Conservation (phyloP, 2,113 vertebrate genomes). For the Pedetes capensis region DNA sequence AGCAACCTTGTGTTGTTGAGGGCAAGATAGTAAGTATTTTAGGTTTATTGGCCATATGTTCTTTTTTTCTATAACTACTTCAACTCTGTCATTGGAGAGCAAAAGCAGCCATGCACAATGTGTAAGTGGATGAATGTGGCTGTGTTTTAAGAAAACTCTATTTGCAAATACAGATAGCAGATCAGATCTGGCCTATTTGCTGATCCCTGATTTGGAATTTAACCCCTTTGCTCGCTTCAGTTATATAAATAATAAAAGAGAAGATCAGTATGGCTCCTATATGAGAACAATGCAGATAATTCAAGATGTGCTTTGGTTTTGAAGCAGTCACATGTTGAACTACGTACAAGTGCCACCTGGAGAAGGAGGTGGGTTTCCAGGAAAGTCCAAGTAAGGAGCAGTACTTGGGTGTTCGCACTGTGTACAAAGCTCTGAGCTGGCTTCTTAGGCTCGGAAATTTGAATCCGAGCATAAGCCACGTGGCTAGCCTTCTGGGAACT, state of each 20-base stretch:
- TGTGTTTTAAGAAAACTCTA: neutral
- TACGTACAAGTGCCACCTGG: neutral
- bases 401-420: neutral
- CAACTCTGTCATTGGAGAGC: neutral
- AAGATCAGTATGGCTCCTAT: neutral
- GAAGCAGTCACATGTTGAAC: neutral
- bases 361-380: neutral
- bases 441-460: neutral
- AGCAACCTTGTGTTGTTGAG: neutral
- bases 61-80: neutral
- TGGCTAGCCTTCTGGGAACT: neutral
- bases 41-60: neutral
- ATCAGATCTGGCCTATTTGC: neutral
- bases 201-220: neutral
- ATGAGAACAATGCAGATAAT: neutral
- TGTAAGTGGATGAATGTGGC: neutral
- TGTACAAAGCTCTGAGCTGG: neutral
- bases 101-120: neutral
- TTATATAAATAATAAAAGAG: neutral
- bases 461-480: neutral
- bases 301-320: neutral
- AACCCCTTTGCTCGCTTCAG: neutral
- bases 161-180: neutral
- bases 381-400: neutral
- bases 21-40: neutral